phyloP scores from a whole-genome alignment of 1,140 invertebrate species.

The Batillaria attramentaria region DNA sequence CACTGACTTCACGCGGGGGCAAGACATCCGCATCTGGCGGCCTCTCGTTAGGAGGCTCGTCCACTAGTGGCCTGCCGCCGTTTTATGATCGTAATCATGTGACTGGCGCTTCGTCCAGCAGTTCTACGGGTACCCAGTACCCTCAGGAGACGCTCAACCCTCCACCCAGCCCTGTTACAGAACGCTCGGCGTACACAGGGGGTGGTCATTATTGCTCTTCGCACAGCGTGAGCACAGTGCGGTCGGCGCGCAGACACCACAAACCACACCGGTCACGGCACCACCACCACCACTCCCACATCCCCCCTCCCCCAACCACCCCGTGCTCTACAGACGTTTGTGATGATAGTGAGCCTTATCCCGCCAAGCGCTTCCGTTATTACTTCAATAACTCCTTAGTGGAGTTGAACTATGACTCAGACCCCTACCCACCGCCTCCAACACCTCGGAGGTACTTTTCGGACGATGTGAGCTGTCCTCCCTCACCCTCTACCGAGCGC shows the following conservation, averaged over 20 bases:
- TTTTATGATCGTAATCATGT: conserved; percentile 84
- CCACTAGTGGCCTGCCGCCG: conserved; percentile 45
- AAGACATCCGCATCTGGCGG: conserved; percentile 55
- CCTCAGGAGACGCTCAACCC: conserved; percentile 89
- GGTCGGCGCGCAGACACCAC: conserved; percentile 54
- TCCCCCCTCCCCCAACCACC: conserved; percentile 93
- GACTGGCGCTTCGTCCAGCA: conserved; percentile 84
- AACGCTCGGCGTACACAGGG: conserved; percentile 69
- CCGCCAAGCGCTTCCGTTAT: conserved; percentile 47
- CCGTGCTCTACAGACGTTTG: conserved; percentile 95
- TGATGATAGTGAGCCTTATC: conserved; percentile 79
- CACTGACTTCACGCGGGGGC: conserved; percentile 50
- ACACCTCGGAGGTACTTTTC: conserved; percentile 81
- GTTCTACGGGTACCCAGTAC: conserved; percentile 78
- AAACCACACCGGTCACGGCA: conserved; percentile 39
- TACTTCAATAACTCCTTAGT: conserved; percentile 58
- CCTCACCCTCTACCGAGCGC: conserved; percentile 81
- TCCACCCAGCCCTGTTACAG: conserved; percentile 88
- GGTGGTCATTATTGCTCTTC: conserved; percentile 61
- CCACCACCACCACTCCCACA: conserved; percentile 81
- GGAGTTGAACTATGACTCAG: conserved; percentile 78
- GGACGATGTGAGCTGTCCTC: conserved; percentile 81
- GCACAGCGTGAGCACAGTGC: conserved; percentile 65
- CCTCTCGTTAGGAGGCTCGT: conserved; percentile 53
- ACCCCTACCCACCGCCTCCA: conserved; percentile 86